Evolutionary conservation across 1,140 invertebrate species (phyloP).

Genomic region (Nylanderia fulva): DNA sequence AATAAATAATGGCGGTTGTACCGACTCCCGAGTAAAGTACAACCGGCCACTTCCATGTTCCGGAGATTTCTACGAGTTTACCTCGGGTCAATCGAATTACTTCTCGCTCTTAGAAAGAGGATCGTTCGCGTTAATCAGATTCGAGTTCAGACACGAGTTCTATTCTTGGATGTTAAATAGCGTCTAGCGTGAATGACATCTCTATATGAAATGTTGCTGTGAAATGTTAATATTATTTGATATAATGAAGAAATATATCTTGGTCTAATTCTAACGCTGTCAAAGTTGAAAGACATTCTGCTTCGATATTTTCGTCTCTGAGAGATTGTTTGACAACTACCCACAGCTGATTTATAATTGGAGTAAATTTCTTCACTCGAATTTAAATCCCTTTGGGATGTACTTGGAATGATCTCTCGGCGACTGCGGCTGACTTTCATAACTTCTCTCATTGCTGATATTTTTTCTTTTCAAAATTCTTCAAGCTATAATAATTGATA

Average conservation of each 20-base stretch:
- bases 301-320: not conserved
- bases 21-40: conserved; percentile 59
- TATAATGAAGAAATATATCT: not conserved
- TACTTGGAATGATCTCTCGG: conserved; percentile 2
- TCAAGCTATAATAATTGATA: not conserved
- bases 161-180: conserved; percentile 1
- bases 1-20: conserved; percentile 80
- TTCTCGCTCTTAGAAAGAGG: not conserved
- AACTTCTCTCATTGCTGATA: not conserved
- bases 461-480: conserved; percentile 10
- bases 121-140: conserved; percentile 21
- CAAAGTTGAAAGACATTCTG: not conserved
- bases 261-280: not conserved
- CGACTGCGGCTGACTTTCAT: not conserved
- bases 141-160: not conserved
- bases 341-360: not conserved
- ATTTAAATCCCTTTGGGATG: not conserved
- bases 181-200: not conserved
- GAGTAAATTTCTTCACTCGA: not conserved
- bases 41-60: conserved; percentile 55
- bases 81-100: conserved; percentile 22
- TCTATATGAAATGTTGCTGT: not conserved
- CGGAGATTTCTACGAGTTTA: conserved; percentile 51
- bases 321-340: not conserved
- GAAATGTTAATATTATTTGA: not conserved